Percentiles rank a stretch among this genome's conserved stretches.
Evolutionary conservation across 1,140 invertebrate species (phyloP).

Genomic region (Trypoxylus dichotomus): DNA sequence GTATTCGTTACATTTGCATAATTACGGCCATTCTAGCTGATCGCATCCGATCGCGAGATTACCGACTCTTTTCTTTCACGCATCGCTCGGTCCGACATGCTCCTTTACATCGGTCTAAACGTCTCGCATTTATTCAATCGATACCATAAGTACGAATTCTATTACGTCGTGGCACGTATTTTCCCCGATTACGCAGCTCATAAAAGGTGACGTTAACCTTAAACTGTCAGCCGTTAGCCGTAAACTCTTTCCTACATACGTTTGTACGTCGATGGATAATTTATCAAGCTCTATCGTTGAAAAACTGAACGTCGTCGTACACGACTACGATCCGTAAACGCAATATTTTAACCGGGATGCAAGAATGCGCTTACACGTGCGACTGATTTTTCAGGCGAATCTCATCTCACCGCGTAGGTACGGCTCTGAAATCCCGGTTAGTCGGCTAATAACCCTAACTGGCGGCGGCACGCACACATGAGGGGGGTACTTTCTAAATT

Average conservation of each 20-base stretch:
- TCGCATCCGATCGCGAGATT: not conserved
- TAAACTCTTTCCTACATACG: not conserved
- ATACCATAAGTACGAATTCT: not conserved
- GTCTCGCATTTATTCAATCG: not conserved
- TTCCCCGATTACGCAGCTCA: not conserved
- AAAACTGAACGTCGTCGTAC: not conserved
- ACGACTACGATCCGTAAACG: not conserved
- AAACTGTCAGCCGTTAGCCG: not conserved
- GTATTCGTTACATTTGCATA: not conserved
- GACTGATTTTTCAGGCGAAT: not conserved
- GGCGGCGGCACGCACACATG: not conserved
- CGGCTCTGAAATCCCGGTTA: not conserved
- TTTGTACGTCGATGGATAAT: not conserved
- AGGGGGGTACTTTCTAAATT: not conserved
- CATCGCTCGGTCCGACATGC: not conserved
- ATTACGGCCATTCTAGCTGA: not conserved
- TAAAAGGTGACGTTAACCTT: not conserved
- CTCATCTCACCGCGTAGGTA: not conserved
- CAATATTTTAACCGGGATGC: not conserved
- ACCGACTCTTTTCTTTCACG: not conserved
- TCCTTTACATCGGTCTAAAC: not conserved
- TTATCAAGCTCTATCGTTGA: not conserved
- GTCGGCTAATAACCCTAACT: not conserved
- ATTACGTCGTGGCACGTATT: not conserved
- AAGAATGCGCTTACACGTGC: not conserved